Evolutionary conservation across 2,113 vertebrate species (phyloP), one percentile per base, ranked within the genome.

Genomic region (Copsychus sechellarum): DNA sequence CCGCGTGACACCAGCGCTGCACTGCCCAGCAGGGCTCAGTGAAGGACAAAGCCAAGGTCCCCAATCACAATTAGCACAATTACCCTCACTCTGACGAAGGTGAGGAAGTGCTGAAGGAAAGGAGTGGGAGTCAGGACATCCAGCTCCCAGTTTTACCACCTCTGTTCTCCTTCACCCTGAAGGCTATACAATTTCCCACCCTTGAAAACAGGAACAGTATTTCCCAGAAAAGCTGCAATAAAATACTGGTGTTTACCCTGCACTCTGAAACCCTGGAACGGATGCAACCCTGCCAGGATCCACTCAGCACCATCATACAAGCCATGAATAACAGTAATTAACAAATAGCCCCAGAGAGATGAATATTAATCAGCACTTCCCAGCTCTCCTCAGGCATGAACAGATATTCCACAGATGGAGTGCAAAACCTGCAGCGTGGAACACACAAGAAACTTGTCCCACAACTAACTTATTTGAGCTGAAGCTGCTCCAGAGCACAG

Each of bases 161-260:
- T n/a, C 18, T 40, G 2, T 86, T 42, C 69, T 47, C 34, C 23
- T 79, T 81, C 81, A 43, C 53, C 51, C 81, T 22, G 5, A 89
- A 67, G n/a, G 33, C 31, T 13, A 12, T 1, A 26, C 47, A 25
- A 40, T 74, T 78, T 84, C 83, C 65, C 51, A 40, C 7, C 65
- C 84, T 76, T 85, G 58, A 93, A 85, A 91, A 92, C 40, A 85
- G 45, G 20, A 74, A 86, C 34, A 20, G 2, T 43, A 57, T n/a
- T 85, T 96, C 93, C 89, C 73, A 92, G 93, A 51, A 93, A 69
- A 40, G 56, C 64, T 93, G 77, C 58, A 91, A 72, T 36, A 51
- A 72, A 93, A 74, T 21, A 6, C 56, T 61, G 48, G 25, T 71
- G 53, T 81, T 89, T 71, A 70, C 51, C 34, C 70, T 19, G 51